These are phyloP conservation scores for Andrena marginata DNA, from an alignment of 2,888 invertebrate genomes.

Conservation along the genomic window DNA sequence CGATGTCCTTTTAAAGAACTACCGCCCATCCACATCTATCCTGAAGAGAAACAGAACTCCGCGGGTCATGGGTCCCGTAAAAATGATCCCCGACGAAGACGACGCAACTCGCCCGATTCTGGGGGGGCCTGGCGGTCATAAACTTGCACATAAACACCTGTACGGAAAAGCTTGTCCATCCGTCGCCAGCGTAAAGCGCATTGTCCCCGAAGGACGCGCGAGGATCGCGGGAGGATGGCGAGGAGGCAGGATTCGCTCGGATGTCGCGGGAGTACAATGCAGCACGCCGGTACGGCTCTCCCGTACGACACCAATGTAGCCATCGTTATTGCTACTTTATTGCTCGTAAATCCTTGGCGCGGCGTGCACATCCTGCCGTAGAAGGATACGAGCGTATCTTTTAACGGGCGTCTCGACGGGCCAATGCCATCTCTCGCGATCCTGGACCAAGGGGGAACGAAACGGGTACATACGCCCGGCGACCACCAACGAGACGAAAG, in stretches of 20 bases:
- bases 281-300: constrained; percentile 19
- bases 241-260: constrained; percentile 19
- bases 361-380: constrained; percentile 62
- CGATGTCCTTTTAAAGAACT: constrained; percentile 2
- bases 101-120: constrained; percentile 24
- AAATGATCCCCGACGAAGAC: constrained; percentile 27
- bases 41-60: not conserved
- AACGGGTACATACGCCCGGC: constrained; percentile 1
- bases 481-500: constrained; percentile 43
- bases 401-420: constrained; percentile 57
- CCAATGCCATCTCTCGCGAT: constrained; percentile 40
- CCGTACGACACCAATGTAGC: constrained; percentile 69
- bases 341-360: constrained; percentile 77
- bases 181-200: constrained; percentile 67
- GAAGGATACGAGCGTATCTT: constrained; percentile 69
- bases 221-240: constrained; percentile 24
- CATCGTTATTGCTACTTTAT: constrained; percentile 82
- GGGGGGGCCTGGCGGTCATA: constrained; percentile 48
- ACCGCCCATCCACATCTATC: not conserved
- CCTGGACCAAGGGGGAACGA: not conserved
- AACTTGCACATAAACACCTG: constrained; percentile 72
- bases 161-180: constrained; percentile 54
- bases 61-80: not conserved
- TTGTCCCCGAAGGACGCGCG: constrained; percentile 54
- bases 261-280: constrained; percentile 62